Percentiles rank a stretch among this genome's conserved stretches.
phyloP scores from a whole-genome alignment of 35 echinoderm and acorn worm species.

The Heliocidaris erythrogramma region DNA sequence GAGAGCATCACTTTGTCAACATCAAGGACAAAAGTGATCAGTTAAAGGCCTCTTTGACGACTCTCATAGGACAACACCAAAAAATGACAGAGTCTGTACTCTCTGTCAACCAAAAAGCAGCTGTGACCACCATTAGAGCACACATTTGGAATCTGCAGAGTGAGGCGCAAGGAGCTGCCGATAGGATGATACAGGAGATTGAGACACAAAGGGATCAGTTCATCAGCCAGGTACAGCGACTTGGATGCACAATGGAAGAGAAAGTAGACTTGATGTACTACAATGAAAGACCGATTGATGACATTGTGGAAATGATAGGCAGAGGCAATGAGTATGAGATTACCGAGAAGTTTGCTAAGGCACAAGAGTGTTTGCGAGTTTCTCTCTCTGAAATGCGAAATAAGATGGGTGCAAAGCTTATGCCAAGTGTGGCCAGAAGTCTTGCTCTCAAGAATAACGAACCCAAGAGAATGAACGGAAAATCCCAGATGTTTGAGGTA shows the following conservation, averaged over 20 bases:
- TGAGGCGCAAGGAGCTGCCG: not conserved
- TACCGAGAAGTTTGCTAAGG: not conserved
- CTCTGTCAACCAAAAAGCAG: not conserved
- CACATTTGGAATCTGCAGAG: not conserved
- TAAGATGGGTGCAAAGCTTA: conserved; percentile 23
- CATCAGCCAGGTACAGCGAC: not conserved
- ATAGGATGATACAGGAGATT: not conserved
- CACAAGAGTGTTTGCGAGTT: not conserved
- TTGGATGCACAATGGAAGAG: not conserved
- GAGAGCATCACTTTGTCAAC: conserved; percentile 7
- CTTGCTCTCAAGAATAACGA: not conserved
- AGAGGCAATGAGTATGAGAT: conserved; percentile 35
- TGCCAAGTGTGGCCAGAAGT: conserved; percentile 20
- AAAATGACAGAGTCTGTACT: conserved; percentile 8
- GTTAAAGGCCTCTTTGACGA: not conserved
- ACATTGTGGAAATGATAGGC: conserved; percentile 19
- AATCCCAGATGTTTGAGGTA: not conserved
- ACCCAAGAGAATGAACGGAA: not conserved
- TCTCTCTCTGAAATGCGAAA: not conserved
- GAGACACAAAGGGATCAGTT: not conserved
- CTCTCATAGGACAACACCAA: not conserved
- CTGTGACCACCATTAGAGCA: not conserved
- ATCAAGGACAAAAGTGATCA: not conserved
- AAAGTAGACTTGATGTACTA: not conserved
- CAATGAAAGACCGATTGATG: conserved; percentile 1